Evolutionary conservation across 2,888 invertebrate genomes (phyloP).

Genomic region (Polyploca ridens): DNA sequence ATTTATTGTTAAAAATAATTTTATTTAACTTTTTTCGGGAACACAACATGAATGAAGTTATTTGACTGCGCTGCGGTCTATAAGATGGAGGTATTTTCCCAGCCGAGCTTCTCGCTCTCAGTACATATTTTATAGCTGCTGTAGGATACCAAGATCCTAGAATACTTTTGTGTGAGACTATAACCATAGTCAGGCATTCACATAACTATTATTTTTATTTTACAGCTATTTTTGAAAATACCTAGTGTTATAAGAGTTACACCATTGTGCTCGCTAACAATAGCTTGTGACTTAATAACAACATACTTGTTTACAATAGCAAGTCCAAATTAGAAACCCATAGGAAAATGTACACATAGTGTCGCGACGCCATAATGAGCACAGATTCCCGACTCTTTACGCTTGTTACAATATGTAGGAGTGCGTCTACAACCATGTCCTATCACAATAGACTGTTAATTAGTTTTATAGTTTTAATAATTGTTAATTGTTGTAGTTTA

Average conservation of each 20-base stretch:
- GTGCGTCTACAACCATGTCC: background rate
- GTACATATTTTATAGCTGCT: too few species aligned
- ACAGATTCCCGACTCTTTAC: background rate
- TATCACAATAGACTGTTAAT: background rate
- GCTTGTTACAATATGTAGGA: background rate
- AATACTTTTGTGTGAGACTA: too few species aligned
- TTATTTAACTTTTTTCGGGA: too few species aligned
- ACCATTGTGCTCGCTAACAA: background rate
- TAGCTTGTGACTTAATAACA: constrained; percentile 9
- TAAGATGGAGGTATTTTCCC: too few species aligned
- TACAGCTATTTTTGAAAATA: background rate
- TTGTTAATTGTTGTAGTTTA: constrained; percentile 32
- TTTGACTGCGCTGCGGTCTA: too few species aligned
- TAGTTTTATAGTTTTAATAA: constrained; percentile 34
- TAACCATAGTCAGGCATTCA: background rate
- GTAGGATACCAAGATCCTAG: too few species aligned
- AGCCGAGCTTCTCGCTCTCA: too few species aligned
- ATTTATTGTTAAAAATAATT: too few species aligned
- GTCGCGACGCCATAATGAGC: background rate
- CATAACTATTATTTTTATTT: background rate
- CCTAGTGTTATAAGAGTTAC: background rate
- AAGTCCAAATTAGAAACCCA: background rate
- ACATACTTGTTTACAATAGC: background rate
- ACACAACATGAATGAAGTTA: too few species aligned
- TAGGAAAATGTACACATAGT: background rate